These are phyloP conservation scores for Oreocharis arfaki DNA, from an alignment of 2,113 vertebrate species.

Conservation along the genomic window DNA sequence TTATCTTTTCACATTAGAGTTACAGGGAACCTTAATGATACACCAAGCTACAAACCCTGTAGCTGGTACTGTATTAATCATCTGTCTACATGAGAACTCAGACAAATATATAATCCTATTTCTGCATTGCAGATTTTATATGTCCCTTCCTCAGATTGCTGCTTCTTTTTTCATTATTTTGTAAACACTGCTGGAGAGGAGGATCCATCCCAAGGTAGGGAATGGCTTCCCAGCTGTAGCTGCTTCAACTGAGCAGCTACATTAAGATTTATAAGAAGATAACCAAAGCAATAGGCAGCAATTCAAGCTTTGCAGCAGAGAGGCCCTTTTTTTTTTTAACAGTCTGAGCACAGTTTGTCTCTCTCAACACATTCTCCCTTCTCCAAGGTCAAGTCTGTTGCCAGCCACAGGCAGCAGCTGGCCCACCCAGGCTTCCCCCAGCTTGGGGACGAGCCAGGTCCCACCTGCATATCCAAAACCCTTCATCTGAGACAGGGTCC, in stretches of 20 bases:
- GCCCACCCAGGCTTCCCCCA: not conserved
- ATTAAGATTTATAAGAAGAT: not conserved
- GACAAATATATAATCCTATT: slow-evolving; percentile 42
- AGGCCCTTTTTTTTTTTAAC: not conserved
- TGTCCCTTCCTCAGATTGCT: not conserved
- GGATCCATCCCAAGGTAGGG: not conserved
- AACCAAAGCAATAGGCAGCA: not conserved
- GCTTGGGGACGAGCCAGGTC: accelerated
- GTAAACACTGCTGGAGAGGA: not conserved
- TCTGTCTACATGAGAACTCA: slow-evolving; percentile 30
- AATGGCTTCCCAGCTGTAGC: not conserved
- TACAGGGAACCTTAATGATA: slow-evolving; percentile 46
- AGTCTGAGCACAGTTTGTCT: not conserved
- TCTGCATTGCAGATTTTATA: slow-evolving; percentile 30
- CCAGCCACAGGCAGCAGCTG: not conserved
- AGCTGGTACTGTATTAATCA: slow-evolving; percentile 37
- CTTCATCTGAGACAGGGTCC: not conserved
- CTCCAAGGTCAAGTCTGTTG: not conserved
- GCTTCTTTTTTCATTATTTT: not conserved
- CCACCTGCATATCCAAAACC: not conserved
- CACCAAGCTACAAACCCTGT: slow-evolving; percentile 19
- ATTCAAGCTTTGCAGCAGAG: not conserved
- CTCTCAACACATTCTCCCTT: not conserved
- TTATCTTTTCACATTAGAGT: slow-evolving; percentile 46
- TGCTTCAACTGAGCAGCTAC: not conserved